Evolutionary conservation across 2,113 vertebrate species (phyloP).

Genomic region (Oreocharis arfaki): DNA sequence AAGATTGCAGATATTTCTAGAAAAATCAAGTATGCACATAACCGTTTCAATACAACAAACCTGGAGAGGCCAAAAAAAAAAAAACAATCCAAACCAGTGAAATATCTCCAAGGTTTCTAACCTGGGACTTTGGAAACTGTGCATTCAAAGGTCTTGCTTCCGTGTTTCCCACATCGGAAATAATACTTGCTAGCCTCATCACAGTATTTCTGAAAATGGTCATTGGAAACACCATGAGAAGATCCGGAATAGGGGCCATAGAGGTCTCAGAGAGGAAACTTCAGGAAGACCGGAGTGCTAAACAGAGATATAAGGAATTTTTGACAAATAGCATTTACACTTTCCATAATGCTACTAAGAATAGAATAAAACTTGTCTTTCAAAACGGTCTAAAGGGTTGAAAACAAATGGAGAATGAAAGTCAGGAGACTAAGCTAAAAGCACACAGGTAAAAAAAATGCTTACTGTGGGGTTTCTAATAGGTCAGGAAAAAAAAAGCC

Average conservation of each 20-base stretch:
- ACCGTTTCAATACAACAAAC: not conserved
- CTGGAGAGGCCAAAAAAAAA: not conserved
- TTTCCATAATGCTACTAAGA: not conserved
- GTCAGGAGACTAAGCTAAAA: not conserved
- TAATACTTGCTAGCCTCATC: not conserved
- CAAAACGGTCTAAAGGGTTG: not conserved
- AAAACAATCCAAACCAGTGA: too few species aligned
- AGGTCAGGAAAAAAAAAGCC: not conserved
- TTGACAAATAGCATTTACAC: not conserved
- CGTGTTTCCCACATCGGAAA: not conserved
- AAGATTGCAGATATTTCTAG: not conserved
- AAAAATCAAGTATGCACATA: not conserved
- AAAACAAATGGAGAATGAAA: not conserved
- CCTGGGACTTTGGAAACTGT: not conserved
- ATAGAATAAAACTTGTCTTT: not conserved
- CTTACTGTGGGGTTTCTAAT: not conserved
- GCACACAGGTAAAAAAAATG: not conserved
- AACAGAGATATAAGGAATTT: not conserved
- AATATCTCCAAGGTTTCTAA: not conserved
- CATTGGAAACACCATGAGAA: not conserved
- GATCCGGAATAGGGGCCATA: not conserved
- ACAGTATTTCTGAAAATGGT: not conserved
- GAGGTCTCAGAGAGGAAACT: not conserved
- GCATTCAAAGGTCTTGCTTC: not conserved
- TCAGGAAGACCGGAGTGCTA: not conserved